Evolutionary conservation across 2,888 invertebrate species (phyloP).

Genomic region (Dromius quadrimaculatus): DNA sequence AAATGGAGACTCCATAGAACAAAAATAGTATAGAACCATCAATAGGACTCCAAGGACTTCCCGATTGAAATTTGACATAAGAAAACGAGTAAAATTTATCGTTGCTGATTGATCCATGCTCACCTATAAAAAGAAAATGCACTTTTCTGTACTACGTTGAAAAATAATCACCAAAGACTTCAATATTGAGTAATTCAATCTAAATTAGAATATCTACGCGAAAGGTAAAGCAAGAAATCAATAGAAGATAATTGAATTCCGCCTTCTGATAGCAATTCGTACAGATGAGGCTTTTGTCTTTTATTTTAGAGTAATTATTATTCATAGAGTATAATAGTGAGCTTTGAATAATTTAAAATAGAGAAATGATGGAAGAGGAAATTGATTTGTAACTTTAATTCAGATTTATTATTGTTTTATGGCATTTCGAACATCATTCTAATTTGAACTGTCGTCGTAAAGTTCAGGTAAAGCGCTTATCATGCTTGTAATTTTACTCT

Average conservation of each 20-base stretch:
- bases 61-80: too few relatives aligned
- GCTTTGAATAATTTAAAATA: too few relatives aligned
- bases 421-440: slow-evolving; percentile 18
- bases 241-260: slow-evolving; percentile 30
- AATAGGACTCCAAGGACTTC: too few relatives aligned
- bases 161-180: slow-evolving; percentile 24
- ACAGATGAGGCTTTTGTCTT: slow-evolving; percentile 22
- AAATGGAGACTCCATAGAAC: too few relatives aligned
- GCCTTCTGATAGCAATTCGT: not conserved
- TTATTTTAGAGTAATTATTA: slow-evolving; percentile 10
- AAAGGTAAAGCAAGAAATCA: slow-evolving; percentile 13
- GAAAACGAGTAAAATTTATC: too few relatives aligned
- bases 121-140: too few relatives aligned
- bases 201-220: slow-evolving; percentile 18
- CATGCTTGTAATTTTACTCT: not conserved
- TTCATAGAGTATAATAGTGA: not conserved
- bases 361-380: too few relatives aligned
- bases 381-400: slow-evolving; percentile 12
- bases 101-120: too few relatives aligned
- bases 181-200: slow-evolving; percentile 16
- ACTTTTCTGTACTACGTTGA: too few relatives aligned
- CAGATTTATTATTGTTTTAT: slow-evolving; percentile 6
- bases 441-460: slow-evolving; percentile 27
- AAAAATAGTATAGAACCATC: too few relatives aligned
- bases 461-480: slow-evolving; percentile 27